phyloP scores from a whole-genome alignment of 2,113 vertebrate species.

The Pavo muticus region DNA sequence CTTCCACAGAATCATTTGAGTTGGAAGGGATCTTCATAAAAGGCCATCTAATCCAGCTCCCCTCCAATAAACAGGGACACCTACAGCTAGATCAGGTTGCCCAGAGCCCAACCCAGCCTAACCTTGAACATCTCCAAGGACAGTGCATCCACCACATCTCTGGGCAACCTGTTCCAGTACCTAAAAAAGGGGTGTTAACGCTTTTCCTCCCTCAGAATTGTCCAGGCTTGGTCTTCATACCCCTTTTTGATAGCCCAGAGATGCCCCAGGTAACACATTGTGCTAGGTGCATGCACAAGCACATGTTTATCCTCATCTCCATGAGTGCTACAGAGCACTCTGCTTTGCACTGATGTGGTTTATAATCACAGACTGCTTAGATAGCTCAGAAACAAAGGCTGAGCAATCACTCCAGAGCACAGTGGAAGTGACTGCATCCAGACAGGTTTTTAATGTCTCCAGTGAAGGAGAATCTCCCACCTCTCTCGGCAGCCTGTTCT shows the following conservation, averaged over 20 bases:
- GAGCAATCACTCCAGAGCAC: background rate
- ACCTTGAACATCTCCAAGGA: too few species aligned
- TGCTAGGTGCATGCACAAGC: background rate
- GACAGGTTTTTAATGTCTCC: too few species aligned
- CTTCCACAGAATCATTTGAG: too few species aligned
- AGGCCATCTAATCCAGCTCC: too few species aligned
- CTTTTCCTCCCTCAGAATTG: background rate
- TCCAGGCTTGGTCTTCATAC: background rate
- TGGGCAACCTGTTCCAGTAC: too few species aligned
- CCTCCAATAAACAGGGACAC: too few species aligned
- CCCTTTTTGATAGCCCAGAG: background rate
- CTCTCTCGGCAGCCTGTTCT: too few species aligned
- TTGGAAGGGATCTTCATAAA: too few species aligned
- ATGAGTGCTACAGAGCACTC: background rate
- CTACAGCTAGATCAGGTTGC: too few species aligned
- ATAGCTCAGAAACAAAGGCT: background rate
- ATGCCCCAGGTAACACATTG: background rate
- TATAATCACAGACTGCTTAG: background rate
- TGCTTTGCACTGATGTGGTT: rapidly evolving
- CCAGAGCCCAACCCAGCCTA: too few species aligned
- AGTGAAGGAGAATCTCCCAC: too few species aligned
- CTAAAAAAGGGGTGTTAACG: background rate
- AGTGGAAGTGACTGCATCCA: background rate
- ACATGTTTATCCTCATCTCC: background rate
- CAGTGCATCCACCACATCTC: too few species aligned